Base-by-base conservation (phyloP, 2,888 invertebrate genomes). In the Kryphioiulus occultus region DNA sequence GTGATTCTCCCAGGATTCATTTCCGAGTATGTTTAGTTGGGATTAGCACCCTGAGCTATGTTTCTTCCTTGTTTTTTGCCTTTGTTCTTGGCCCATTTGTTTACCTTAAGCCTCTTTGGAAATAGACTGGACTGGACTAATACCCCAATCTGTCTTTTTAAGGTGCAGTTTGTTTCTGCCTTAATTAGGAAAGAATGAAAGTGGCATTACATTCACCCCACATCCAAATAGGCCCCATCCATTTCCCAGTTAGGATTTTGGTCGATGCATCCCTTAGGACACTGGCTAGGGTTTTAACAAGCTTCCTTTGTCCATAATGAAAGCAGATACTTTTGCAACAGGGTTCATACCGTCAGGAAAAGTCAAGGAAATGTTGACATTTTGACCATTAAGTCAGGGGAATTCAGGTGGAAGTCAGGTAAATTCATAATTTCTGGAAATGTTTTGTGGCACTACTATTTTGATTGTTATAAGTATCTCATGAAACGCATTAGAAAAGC, bases 151-250 rank as follows among this genome's bases (percentile, higher is more conserved):
- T 78, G 26, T 78, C 78, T 78, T 78, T 78, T 78, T 78, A 78
- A 78, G 78, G 30, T 30, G 78, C 78, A 78, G 78, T 78, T 78
- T 78, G 78, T 78, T 30, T 78, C 30, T 78, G 78, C 78, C 78
- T 78, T 78, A 78, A 78, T 78, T 78, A 78, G 30, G 30, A 30
- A 78, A 78, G 78, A 26, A 78, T 26, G 30, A 30, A 78, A 78
- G 78, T 78, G 78, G 78, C 78, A 78, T 78, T 78, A 30, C 30
- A 78, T 39, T 9, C 39, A 26, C 15, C 15, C 10, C 26, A 15
- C 2, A 7, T 1, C 22, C 59, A 15, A 30, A 30, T 30, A 30
- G 30, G 78, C 26, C 78, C 78, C 78, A 78, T 78, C 78, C 7
- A 30, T 78, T 78, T 30, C 2, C 78, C 30, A 30, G 78, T 78